Percentiles rank a stretch among this genome's conserved stretches.
These are phyloP conservation scores for Antitype chi DNA, from an alignment of 2,888 invertebrate species.

Conservation along the genomic window DNA sequence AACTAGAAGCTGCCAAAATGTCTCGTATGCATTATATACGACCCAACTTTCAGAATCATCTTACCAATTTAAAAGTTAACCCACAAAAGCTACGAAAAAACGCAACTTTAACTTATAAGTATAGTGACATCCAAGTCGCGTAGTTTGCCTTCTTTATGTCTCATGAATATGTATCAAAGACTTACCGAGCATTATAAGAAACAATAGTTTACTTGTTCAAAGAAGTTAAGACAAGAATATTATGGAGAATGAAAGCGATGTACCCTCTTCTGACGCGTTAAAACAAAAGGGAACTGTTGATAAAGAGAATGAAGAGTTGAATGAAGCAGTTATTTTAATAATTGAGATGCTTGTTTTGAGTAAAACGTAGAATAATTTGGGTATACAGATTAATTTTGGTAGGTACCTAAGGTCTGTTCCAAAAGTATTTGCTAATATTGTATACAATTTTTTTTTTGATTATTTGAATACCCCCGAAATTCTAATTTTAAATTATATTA, in stretches of 20 bases:
- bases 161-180: conserved; percentile 53
- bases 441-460: too few relatives aligned
- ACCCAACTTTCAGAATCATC: not conserved
- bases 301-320: conserved; percentile 14
- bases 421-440: not conserved
- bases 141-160: conserved; percentile 24
- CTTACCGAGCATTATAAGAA: conserved; percentile 29
- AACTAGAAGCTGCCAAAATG: not conserved
- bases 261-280: conserved; percentile 15
- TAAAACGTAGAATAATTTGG: conserved; percentile 14
- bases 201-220: conserved; percentile 49
- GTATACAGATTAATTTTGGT: not conserved
- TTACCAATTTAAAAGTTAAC: conserved; percentile 40
- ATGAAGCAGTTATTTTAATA: conserved; percentile 34
- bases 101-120: conserved; percentile 21
- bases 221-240: conserved; percentile 28
- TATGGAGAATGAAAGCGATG: conserved; percentile 13
- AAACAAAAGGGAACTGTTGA: conserved; percentile 29
- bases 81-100: conserved; percentile 9
- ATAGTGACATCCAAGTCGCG: conserved; percentile 26
- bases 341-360: conserved; percentile 8
- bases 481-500: not conserved
- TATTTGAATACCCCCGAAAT: not conserved
- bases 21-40: conserved; percentile 4
- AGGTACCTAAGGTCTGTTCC: not conserved